These are phyloP conservation scores for Phenganax marumi DNA, from an alignment of 92 coral and sea anemone genomes.

Conservation along the genomic window DNA sequence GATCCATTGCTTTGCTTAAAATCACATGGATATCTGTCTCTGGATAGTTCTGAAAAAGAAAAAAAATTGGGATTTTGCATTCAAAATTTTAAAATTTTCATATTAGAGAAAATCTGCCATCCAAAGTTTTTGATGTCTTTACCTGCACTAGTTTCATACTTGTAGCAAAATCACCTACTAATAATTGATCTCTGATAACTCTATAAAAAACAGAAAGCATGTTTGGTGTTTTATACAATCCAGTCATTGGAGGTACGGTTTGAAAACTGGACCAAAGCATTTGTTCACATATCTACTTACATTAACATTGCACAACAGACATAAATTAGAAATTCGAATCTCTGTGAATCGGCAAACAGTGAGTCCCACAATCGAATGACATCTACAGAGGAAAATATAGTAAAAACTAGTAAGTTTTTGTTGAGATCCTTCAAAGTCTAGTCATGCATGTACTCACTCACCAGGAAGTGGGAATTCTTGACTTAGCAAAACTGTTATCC, in stretches of 20 bases:
- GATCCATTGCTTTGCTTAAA: constrained; percentile 83
- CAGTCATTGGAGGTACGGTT: no score
- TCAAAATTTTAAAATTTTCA: neutral
- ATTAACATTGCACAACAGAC: constrained; percentile 97
- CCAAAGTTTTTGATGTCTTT: neutral
- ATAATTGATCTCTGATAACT: constrained; percentile 80
- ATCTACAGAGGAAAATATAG: constrained; percentile 59
- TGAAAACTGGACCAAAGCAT: no score
- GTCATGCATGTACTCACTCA: neutral
- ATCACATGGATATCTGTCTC: constrained; percentile 80
- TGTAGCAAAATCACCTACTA: constrained; percentile 89
- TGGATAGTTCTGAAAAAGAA: constrained; percentile 77
- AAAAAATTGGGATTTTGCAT: neutral
- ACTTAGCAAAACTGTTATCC: constrained; percentile 87
- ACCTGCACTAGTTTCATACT: constrained; percentile 97
- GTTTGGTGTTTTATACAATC: no score
- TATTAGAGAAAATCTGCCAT: neutral
- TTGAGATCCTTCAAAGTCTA: neutral
- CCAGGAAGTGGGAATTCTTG: constrained; percentile 98
- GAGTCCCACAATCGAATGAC: constrained; percentile 99
- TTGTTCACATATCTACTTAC: constrained; percentile 57
- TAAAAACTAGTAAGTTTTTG: neutral
- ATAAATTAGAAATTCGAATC: constrained; percentile 88
- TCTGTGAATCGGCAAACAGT: constrained; percentile 81
- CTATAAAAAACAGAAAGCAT: constrained; percentile 27